Evolutionary conservation across 1,140 invertebrate species (phyloP), one percentile per base, ranked within the genome.

Genomic region (Melipona quadrifasciata): DNA sequence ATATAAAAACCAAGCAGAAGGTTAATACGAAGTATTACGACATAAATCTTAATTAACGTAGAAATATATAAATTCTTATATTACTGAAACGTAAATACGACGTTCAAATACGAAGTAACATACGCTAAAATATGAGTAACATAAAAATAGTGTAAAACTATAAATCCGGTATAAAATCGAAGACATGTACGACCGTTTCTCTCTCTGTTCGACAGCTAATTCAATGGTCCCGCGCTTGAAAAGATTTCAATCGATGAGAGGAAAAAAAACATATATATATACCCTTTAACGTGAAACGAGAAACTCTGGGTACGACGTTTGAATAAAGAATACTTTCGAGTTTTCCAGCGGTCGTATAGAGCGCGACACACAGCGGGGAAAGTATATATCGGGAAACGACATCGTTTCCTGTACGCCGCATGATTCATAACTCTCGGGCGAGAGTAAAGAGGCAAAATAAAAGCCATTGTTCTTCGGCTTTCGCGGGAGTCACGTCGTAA

Each of bases 401-500:
- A 34, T 70, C 53, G 81, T 77, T 83, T 83, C 34, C 65, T 4
- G 64, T 78, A 83, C 64, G 39, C 39, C 6, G 24, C 65, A 61
- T 53, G 81, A 83, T 78, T 78, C 81, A 71, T 78, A 78, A 78
- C 74, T 19, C 64, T 67, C 81, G 21, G n/a, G 65, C 65, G 65
- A 70, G 65, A 53, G 65, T 53, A 83, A 83, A 83, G 55, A 58
- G 39, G 39, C 81, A 70, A 83, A 83, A 83, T 83, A 83, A 83
- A 78, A 78, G 74, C 74, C 81, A 83, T 83, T 83, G 81, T 83
- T 83, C 81, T 51, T 53, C 39, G 74, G 74, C 74, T 83, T 61
- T 4, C 16, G 27, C 47, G 74, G 21, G 74, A 83, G 74, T 78
- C 81, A 53, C 81, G 39, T 83, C 81, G 74, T 83, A 83, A 83